These are phyloP conservation scores for Psococerastis gibbosa DNA, from an alignment of 2,888 invertebrate species.

Conservation along the genomic window DNA sequence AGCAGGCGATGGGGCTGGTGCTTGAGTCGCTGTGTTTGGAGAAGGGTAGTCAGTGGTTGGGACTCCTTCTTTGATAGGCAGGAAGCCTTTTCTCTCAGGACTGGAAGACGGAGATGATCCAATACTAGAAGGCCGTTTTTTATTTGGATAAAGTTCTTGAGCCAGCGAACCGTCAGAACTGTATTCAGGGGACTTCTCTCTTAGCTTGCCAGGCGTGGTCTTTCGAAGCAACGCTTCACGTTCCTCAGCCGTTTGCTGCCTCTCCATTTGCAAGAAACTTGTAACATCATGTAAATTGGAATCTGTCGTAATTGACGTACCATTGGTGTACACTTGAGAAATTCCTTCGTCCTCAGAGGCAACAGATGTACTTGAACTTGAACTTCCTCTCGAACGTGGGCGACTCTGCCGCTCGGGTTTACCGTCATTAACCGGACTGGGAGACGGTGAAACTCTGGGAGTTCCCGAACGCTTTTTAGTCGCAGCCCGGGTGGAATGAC, in stretches of 20 bases:
- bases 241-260: background rate
- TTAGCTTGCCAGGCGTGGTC: background rate
- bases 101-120: conserved; percentile 18
- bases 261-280: background rate
- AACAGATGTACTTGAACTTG: conserved; percentile 13
- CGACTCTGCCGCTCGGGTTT: conserved; percentile 15
- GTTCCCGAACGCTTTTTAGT: conserved; percentile 17
- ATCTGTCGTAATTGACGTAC: background rate
- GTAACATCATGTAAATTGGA: background rate
- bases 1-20: conserved; percentile 11
- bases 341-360: conserved; percentile 11
- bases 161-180: conserved; percentile 22
- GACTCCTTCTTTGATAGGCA: conserved; percentile 19
- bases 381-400: conserved; percentile 15
- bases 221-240: background rate
- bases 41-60: conserved; percentile 13
- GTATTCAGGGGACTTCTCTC: conserved; percentile 21
- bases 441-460: conserved; percentile 17
- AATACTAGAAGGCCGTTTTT: background rate
- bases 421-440: conserved; percentile 16
- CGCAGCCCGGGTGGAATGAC: conserved; percentile 14
- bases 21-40: conserved; percentile 4
- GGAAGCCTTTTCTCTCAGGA: conserved; percentile 20
- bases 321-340: conserved; percentile 4
- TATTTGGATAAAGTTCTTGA: conserved; percentile 18